A percentile compares a stretch with the other conserved stretches of the same genome.
phyloP scores from a whole-genome alignment of 2,113 vertebrate species.

The Halichoeres trimaculatus region DNA sequence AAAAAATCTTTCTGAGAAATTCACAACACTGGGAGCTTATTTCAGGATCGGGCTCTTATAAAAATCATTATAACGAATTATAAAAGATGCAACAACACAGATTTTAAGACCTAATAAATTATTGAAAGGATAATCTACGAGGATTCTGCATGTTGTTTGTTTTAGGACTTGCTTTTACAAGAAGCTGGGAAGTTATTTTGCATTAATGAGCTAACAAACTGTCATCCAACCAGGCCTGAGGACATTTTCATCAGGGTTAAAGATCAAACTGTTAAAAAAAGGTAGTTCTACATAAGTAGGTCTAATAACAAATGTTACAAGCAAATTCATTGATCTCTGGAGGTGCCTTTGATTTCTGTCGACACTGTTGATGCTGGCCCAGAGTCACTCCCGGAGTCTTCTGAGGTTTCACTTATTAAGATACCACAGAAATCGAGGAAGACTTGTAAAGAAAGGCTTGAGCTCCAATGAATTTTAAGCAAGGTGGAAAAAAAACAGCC shows the following conservation, averaged over 20 bases:
- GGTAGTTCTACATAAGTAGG: conserved; percentile 39
- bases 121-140: conserved; percentile 21
- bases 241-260: conserved; percentile 32
- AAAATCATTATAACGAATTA: not conserved
- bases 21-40: not conserved
- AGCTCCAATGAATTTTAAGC: conserved; percentile 40
- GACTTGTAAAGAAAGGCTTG: conserved; percentile 34
- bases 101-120: conserved; percentile 22
- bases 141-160: conserved; percentile 9
- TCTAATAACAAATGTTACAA: conserved; percentile 8
- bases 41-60: not conserved
- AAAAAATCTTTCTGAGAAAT: not conserved
- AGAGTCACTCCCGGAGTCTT: conserved; percentile 13
- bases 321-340: conserved; percentile 15
- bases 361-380: conserved; percentile 7
- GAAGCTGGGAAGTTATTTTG: conserved; percentile 29
- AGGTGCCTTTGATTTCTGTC: conserved; percentile 17
- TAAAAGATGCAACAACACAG: not conserved
- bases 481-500: not conserved
- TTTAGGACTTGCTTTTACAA: conserved; percentile 40
- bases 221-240: conserved; percentile 15
- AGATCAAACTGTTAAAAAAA: conserved; percentile 42
- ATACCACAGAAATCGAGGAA: conserved; percentile 16
- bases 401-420: conserved; percentile 29
- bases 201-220: conserved; percentile 47